Evolutionary conservation across 2,113 vertebrate species (phyloP).

Genomic region (Tenebrosternarchus preto): DNA sequence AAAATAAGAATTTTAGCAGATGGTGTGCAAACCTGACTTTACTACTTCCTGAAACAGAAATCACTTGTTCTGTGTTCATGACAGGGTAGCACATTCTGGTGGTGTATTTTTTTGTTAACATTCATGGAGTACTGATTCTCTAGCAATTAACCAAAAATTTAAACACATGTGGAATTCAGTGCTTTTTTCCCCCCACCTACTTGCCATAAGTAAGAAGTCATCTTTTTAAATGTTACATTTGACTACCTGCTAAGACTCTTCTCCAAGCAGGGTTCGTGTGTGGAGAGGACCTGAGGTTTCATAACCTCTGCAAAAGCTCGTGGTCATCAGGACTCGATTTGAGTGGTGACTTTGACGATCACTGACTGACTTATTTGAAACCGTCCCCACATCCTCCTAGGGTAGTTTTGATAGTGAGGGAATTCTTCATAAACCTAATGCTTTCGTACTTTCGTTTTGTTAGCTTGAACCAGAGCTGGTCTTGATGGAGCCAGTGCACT

Average conservation of each 20-base stretch:
- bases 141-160: constrained; percentile 6
- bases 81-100: constrained; percentile 19
- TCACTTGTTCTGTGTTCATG: constrained; percentile 7
- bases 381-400: neutral
- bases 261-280: neutral
- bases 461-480: constrained; percentile 25
- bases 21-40: constrained; percentile 1
- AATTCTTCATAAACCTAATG: constrained; percentile 13
- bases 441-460: constrained; percentile 22
- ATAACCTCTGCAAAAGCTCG: neutral
- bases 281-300: neutral
- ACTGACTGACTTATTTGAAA: neutral
- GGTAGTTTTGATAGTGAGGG: neutral
- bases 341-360: neutral
- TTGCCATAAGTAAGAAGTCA: neutral
- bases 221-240: neutral
- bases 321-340: neutral
- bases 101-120: neutral
- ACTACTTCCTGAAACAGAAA: constrained; percentile 12
- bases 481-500: constrained; percentile 30
- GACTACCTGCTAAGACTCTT: neutral
- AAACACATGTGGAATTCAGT: neutral
- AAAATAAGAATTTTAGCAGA: constrained; percentile 23
- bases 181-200: neutral
- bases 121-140: neutral